Evolutionary conservation across 1,140 invertebrate genomes (phyloP).

Genomic region (Oryctes rhinoceros): DNA sequence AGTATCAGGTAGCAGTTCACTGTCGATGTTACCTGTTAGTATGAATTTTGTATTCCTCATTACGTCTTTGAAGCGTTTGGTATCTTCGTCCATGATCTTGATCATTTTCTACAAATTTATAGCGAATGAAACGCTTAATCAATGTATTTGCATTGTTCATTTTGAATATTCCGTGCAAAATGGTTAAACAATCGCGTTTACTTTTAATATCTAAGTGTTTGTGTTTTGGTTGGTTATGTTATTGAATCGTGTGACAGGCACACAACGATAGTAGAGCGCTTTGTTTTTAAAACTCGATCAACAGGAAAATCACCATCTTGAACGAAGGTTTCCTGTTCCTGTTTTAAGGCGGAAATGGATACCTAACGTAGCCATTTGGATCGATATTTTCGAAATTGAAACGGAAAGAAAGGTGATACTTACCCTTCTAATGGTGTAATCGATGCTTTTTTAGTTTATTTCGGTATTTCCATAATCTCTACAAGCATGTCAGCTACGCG

Average conservation of each 20-base stretch:
- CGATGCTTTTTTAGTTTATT: constrained; percentile 4
- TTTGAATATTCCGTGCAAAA: no score
- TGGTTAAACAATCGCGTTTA: no score
- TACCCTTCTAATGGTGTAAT: neutral
- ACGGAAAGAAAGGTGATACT: neutral
- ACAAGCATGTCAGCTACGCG: constrained; percentile 21
- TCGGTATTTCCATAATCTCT: constrained; percentile 1
- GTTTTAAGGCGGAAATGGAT: constrained; percentile 57
- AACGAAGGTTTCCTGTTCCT: constrained; percentile 60
- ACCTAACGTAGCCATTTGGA: constrained; percentile 53
- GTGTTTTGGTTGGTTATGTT: constrained; percentile 38
- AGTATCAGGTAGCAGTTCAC: constrained; percentile 38
- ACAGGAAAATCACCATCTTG: constrained; percentile 57
- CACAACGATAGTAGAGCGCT: constrained; percentile 4
- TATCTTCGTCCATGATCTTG: constrained; percentile 48
- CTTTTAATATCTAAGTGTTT: constrained; percentile 21
- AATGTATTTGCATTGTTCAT: neutral
- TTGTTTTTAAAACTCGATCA: constrained; percentile 44
- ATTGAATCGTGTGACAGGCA: constrained; percentile 40
- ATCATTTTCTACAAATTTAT: constrained; percentile 55
- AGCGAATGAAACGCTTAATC: constrained; percentile 36
- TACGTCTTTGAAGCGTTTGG: constrained; percentile 43
- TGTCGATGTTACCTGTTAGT: constrained; percentile 41
- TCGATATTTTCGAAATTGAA: constrained; percentile 48
- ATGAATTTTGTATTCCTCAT: constrained; percentile 48